Evolutionary conservation across 2,113 vertebrate genomes (phyloP).

Genomic region (Brienomyrus brachyistius): DNA sequence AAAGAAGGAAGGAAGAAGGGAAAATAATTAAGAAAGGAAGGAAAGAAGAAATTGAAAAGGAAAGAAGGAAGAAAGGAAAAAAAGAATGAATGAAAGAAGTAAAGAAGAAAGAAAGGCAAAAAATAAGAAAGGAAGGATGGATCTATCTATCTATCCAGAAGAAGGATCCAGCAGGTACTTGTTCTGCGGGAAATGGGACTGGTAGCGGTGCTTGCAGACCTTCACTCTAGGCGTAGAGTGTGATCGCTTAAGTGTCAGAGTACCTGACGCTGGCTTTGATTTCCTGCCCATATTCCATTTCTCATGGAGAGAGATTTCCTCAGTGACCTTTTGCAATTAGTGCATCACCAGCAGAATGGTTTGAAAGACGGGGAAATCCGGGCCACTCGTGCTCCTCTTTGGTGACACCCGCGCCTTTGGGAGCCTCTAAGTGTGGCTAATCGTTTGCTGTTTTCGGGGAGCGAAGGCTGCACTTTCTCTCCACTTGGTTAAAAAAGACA

Average conservation of each 20-base stretch:
- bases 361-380: not conserved
- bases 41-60: too few relatives aligned
- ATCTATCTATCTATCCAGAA: not conserved
- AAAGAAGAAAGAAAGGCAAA: too few relatives aligned
- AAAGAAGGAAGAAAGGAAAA: not conserved
- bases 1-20: not conserved
- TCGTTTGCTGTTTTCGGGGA: slow-evolving; percentile 61
- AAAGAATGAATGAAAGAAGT: too few relatives aligned
- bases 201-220: not conserved
- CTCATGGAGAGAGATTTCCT: not conserved
- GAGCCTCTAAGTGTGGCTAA: slow-evolving; percentile 46
- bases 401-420: not conserved
- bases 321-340: not conserved
- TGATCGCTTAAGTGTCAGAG: not conserved
- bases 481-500: slow-evolving; percentile 39
- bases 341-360: not conserved
- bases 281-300: not conserved
- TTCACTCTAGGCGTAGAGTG: not conserved
- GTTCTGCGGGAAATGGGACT: not conserved
- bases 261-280: not conserved
- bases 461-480: slow-evolving; percentile 51
- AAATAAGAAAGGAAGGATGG: too few relatives aligned
- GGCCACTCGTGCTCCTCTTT: not conserved
- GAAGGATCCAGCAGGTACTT: not conserved
- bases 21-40: not conserved